phyloP scores from a whole-genome alignment of 2,888 invertebrate genomes.

The Oithona nana region DNA sequence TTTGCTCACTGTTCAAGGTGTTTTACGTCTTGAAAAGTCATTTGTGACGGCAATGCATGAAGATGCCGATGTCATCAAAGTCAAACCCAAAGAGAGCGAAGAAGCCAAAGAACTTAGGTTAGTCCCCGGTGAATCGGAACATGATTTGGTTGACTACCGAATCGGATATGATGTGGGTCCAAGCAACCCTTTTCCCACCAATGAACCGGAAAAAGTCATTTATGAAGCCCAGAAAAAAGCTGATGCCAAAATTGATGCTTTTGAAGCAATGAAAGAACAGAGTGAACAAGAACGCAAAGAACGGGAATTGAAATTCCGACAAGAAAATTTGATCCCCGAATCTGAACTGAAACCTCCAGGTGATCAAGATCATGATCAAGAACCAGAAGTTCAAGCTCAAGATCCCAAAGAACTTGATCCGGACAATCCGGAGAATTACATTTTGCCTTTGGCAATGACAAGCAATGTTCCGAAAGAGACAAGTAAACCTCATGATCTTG shows the following conservation, averaged over 20 bases:
- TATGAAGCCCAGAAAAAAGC: neutral
- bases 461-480: neutral
- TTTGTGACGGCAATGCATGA: constrained; percentile 18
- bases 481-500: neutral
- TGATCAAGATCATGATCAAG: neutral
- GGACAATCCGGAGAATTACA: neutral
- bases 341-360: neutral
- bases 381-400: neutral
- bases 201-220: constrained; percentile 3
- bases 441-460: neutral
- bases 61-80: neutral
- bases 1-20: constrained; percentile 16
- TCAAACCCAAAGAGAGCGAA: neutral
- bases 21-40: constrained; percentile 19
- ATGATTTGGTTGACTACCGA: constrained; percentile 9
- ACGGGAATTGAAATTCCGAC: neutral
- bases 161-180: constrained; percentile 12
- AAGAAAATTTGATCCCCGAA: neutral
- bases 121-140: neutral
- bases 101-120: neutral
- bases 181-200: constrained; percentile 2
- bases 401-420: neutral
- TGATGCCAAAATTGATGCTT: neutral
- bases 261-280: constrained; percentile 4
- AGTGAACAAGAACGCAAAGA: neutral